Percentiles rank a stretch among this genome's conserved stretches.
These are phyloP conservation scores for Notothenia coriiceps DNA, from an alignment of 2,113 vertebrate genomes.

Conservation along the genomic window DNA sequence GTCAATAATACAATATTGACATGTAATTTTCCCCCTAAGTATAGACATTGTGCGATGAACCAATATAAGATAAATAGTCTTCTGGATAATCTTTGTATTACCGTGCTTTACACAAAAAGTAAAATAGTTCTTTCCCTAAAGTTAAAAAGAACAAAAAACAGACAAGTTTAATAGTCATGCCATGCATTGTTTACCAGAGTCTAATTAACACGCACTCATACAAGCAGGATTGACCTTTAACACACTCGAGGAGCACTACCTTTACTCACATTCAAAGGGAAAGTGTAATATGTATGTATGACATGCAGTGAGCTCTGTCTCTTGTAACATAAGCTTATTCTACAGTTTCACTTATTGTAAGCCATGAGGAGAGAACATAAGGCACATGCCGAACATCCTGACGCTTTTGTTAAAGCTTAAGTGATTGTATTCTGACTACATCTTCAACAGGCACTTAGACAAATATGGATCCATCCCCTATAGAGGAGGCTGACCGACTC, in stretches of 20 bases:
- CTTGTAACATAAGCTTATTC: not conserved
- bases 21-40: not conserved
- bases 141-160: not conserved
- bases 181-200: not conserved
- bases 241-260: not conserved
- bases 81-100: not conserved
- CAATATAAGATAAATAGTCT: not conserved
- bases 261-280: not conserved
- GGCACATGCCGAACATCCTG: slow-evolving; percentile 9
- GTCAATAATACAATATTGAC: not conserved
- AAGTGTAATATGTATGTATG: not conserved
- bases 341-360: slow-evolving; percentile 9
- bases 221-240: not conserved
- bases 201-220: not conserved
- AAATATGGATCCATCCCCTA: slow-evolving; percentile 10
- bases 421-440: slow-evolving; percentile 19
- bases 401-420: slow-evolving; percentile 3
- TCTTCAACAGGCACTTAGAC: not conserved
- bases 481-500: slow-evolving; percentile 40
- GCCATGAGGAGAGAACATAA: not conserved
- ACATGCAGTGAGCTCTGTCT: not conserved
- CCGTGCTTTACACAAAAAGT: not conserved
- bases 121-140: not conserved
- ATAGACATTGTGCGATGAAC: not conserved
- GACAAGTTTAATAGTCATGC: not conserved